These are phyloP conservation scores for Platichthys stellatus DNA, from an alignment of 2,113 vertebrate genomes.

Conservation along the genomic window DNA sequence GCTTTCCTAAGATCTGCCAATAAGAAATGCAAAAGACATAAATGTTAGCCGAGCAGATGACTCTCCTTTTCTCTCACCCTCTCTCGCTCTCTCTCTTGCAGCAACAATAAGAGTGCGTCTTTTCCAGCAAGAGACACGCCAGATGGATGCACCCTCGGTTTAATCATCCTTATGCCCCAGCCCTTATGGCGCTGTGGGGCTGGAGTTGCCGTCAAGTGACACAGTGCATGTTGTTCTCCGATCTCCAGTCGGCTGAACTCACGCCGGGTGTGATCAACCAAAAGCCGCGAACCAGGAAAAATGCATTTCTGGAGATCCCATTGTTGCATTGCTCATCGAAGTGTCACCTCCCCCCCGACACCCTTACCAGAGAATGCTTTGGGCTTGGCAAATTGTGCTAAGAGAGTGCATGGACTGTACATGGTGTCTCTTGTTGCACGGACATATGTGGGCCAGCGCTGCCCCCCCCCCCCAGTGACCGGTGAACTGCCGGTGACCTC, in stretches of 20 bases:
- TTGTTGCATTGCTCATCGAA: slow-evolving; percentile 59
- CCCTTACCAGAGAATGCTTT: slow-evolving; percentile 27
- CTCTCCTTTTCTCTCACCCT: background rate
- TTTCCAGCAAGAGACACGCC: slow-evolving; percentile 50
- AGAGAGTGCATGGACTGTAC: background rate
- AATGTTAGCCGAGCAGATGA: slow-evolving; percentile 19
- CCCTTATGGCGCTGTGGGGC: slow-evolving; percentile 60
- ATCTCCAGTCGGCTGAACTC: slow-evolving; percentile 56
- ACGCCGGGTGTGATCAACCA: slow-evolving; percentile 58
- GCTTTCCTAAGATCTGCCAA: slow-evolving; percentile 41
- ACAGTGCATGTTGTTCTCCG: slow-evolving; percentile 55
- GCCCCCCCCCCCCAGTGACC: background rate
- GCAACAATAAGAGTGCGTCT: slow-evolving; percentile 22
- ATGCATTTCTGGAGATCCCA: slow-evolving; percentile 61
- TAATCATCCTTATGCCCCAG: slow-evolving; percentile 42
- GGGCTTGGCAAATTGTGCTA: background rate
- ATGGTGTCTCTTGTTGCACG: background rate
- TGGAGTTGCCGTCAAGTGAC: slow-evolving; percentile 60
- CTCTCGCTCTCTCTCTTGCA: slow-evolving; percentile 3
- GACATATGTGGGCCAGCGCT: background rate
- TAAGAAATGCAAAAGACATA: slow-evolving; percentile 4
- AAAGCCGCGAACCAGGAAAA: slow-evolving; percentile 29
- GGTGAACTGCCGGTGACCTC: background rate
- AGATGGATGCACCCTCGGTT: slow-evolving; percentile 64
- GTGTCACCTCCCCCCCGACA: slow-evolving; percentile 60